Base-by-base conservation (phyloP, 1,140 invertebrate genomes). In the Drosophila lowei region DNA sequence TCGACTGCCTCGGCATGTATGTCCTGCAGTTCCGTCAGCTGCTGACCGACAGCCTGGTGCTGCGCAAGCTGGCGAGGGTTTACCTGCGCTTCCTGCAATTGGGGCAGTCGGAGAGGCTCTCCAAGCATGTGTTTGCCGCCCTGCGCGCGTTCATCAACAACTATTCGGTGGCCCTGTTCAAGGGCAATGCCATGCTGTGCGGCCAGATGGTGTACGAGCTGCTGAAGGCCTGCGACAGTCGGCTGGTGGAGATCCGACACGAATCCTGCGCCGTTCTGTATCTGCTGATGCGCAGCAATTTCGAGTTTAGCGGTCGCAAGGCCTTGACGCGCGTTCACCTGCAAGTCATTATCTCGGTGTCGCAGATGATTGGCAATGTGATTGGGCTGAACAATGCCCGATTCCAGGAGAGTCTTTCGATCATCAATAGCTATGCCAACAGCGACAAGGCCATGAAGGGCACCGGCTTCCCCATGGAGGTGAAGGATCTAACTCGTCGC, bases 391-490 rank as follows among this genome's bases (percentile, higher is more conserved):
- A 97, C 90, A 97, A 97, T 91, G 94, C 96, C 15, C 93, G 97
- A 16, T 98, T 98, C 91, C 96, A 98, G 93, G 97, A 98, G 91
- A 97, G 96, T 73, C 92, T 98, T 0, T 97, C 97, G 0, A 93
- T 98, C 6, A 97, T 98, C 77, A 98, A 98, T 89, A 98, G 96
- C 86, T 98, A 97, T 90, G 97, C 97, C 0, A 95, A 94, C 8
- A 97, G 96, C 66, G 97, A 98, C 91, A 98, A 98, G 93, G 96
- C 95, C 6, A 98, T 98, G 96, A 97, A 98, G 92, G 95, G 95
- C 77, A 97, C 96, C 58, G 95, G 95, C 30, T 97, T 98, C 91
- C 96, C 97, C 2, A 92, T 94, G 16, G 97, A 98, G 93, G 97
- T 98, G 0, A 97, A 97, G 86, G 97, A 99, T 91, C 92, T 99